Conservation (phyloP, 1,140 invertebrate genomes). For the Drosophila rhopaloa region DNA sequence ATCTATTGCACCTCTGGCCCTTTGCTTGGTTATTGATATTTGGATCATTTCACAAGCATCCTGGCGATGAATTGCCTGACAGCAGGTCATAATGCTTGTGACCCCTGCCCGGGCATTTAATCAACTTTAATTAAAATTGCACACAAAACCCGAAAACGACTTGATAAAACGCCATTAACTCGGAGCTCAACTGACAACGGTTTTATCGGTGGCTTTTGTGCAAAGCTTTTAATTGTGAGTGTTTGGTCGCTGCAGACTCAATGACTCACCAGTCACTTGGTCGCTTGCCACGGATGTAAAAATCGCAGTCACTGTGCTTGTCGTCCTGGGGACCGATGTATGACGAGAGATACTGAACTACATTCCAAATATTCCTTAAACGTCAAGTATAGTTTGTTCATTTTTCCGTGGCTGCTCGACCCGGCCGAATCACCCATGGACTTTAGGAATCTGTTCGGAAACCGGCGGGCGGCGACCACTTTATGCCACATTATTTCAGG, state of each 20-base stretch:
- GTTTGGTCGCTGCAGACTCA: background rate
- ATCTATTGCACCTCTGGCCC: background rate
- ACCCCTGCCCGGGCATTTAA: constrained; percentile 27
- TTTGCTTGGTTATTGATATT: background rate
- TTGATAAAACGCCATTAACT: constrained; percentile 66
- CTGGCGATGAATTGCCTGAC: constrained; percentile 28
- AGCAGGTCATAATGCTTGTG: constrained; percentile 49
- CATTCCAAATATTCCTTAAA: constrained; percentile 1
- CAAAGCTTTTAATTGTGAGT: constrained; percentile 64
- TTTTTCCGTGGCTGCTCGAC: background rate
- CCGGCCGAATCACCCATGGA: background rate
- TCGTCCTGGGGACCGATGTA: background rate
- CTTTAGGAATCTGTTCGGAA: background rate
- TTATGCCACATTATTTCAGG: constrained; percentile 67
- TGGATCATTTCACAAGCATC: background rate
- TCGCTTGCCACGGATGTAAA: background rate
- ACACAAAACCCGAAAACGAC: constrained; percentile 63
- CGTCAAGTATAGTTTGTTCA: background rate
- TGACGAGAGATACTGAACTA: too few species aligned
- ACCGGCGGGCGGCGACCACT: background rate
- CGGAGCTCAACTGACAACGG: constrained; percentile 30
- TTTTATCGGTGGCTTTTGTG: constrained; percentile 41
- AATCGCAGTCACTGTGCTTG: background rate
- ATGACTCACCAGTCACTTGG: constrained; percentile 13
- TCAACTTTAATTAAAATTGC: constrained; percentile 65